Evolutionary conservation across 2,888 invertebrate species (phyloP), one percentile per base, ranked within the genome.

Genomic region (Polymixis lichenea): DNA sequence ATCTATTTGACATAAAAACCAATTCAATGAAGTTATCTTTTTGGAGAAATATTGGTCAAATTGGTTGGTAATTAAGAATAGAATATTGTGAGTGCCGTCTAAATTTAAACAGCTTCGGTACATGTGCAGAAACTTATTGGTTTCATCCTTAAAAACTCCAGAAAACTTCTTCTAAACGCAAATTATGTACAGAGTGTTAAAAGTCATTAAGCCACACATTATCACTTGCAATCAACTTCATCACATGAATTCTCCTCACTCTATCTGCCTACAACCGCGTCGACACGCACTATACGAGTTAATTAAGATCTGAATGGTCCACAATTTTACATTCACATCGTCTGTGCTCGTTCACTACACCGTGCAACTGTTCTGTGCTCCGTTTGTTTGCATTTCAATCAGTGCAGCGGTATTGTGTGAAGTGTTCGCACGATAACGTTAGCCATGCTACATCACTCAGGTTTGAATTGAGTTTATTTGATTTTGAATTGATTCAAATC

Each of bases 351-450:
- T 82, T 82, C 49, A 25, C 62, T 58, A 28, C 82, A 55, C 53
- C 49, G 7, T 19, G 55, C 71, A 81, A 81, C 83, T 72, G 80
- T 83, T 75, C 38, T 62, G 17, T 43, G 69, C 65, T 60, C 82
- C 67, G 72, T 65, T 83, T 69, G 60, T 68, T 69, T 79, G 72
- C 60, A 62, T 75, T 58, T 68, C 64, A 75, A 82, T 75, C 56
- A 66, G 38, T 17, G 13, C 28, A 56, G 28, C 58, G 71, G 61
- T 58, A 69, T 53, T 66, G 69, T 75, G 65, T 62, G 68, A 64
- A 64, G 43, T 58, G 43, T 83, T 79, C 83, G 38, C 75, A 82
- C 56, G 75, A 65, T 61, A 6, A n/a, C 38, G 32, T 61, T 28
- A 53, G 71, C 3, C 6, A n/a, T 53, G 49, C 25, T 32, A 38